A percentile compares a stretch with the other conserved stretches of the same genome.
Evolutionary conservation across 2,113 vertebrate species (phyloP).

Genomic region (Mobula hypostoma): DNA sequence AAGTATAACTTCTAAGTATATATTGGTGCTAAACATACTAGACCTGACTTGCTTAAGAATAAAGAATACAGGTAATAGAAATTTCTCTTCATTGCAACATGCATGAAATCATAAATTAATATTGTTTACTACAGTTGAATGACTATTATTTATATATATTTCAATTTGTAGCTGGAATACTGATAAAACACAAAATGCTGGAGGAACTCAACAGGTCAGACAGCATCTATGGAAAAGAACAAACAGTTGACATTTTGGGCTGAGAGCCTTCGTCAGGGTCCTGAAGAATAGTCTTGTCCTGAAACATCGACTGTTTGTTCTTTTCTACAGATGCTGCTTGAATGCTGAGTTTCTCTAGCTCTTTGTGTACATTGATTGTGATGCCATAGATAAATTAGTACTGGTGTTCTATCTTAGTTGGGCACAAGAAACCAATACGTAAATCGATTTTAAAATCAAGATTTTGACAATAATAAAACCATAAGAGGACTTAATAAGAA

Average conservation of each 20-base stretch:
- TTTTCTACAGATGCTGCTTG: no score
- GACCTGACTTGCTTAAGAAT: background rate
- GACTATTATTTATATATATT: background rate
- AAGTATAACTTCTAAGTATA: background rate
- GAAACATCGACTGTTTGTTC: no score
- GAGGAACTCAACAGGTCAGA: no score
- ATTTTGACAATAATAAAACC: background rate
- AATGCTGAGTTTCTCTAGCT: no score
- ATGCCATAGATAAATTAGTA: background rate
- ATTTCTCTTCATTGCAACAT: background rate
- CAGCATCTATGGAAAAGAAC: no score
- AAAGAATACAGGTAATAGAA: background rate
- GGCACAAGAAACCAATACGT: background rate
- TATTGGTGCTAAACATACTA: background rate
- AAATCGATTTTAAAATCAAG: background rate
- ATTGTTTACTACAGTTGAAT: background rate
- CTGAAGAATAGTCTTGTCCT: no score
- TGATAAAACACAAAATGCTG: no score
- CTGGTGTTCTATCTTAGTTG: background rate
- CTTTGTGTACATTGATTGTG: background rate
- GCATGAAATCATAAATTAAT: background rate
- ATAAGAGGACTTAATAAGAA: no score
- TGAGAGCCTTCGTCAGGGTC: no score
- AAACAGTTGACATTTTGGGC: no score
- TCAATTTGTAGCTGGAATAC: background rate